Base-by-base conservation (phyloP, 2,797 vertebrate species). In the Momotus momota region DNA sequence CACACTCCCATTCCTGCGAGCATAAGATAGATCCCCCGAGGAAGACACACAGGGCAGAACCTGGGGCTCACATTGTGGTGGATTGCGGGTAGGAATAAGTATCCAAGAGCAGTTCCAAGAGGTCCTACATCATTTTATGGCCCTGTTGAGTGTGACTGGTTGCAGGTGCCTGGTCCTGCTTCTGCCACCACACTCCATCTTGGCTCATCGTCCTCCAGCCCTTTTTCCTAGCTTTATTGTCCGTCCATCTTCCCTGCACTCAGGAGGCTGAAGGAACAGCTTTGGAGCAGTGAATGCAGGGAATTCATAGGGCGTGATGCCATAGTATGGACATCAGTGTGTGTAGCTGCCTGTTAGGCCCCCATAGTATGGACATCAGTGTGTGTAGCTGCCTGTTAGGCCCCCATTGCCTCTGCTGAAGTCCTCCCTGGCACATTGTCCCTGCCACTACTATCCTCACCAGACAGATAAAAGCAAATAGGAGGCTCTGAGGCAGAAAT, bases 1-100 rank as follows among this genome's bases (percentile, higher is more conserved):
- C 1, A 5, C 25, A 9, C 29, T 51, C 58, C 74, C 18, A 27
- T 7, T 43, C 43, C 22, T 5, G 18, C 67, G 43, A 72, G 60
- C 31, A 80, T 60, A 23, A 51, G 60, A 19, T 23, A 51, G 38
- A 45, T 49, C 8, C 43, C 33, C 25, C 3, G 3, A 31, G 43
- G 22, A 65, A 14, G 22, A 27, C 9, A 27, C 9, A 6, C 38
- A n/a, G 52, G 51, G 12, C 26, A 51, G 60, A 80, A 27, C 60
- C 3, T 20, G 26, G 38, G 52, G 17, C 38, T 65, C 25, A 65
- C 6, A 0, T 31, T 3, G 2, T 0, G 1, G 45, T 11, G 1
- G 27, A 21, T 1, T 48, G 41, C 10, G 20, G 21, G 14, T 43
- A 43, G 57, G 23, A 41, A 29, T 8, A 6, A 55, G 19, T 35